phyloP scores from a whole-genome alignment of 2,888 invertebrate genomes.

The Dysmachus trigonus region DNA sequence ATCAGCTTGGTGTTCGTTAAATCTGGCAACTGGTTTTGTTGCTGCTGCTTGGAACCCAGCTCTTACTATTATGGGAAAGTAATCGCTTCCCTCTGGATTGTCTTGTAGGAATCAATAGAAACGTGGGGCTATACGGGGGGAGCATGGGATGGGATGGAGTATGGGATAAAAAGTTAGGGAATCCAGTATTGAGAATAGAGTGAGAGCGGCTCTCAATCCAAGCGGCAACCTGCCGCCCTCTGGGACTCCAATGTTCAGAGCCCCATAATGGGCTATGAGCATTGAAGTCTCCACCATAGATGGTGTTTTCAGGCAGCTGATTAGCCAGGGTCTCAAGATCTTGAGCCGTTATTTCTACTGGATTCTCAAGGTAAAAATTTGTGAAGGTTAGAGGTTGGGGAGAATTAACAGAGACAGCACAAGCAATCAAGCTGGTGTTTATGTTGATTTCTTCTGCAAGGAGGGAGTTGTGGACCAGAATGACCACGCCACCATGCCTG shows the following conservation, averaged over 20 bases:
- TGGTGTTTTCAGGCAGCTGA: background rate
- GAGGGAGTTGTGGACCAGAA: background rate
- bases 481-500: background rate
- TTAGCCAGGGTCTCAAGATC: background rate
- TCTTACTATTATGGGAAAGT: background rate
- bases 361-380: background rate
- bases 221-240: background rate
- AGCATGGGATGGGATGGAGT: no score
- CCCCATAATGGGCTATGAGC: background rate
- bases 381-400: background rate
- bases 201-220: background rate
- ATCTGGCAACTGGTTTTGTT: background rate
- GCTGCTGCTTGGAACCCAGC: background rate
- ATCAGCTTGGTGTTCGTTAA: background rate
- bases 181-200: background rate
- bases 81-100: background rate
- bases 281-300: background rate
- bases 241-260: background rate
- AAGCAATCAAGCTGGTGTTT: background rate
- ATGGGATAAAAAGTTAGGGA: background rate
- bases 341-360: background rate
- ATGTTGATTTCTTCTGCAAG: background rate
- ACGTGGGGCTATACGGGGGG: no score
- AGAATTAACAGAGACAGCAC: background rate
- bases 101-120: background rate